phyloP scores from a whole-genome alignment of 2,113 vertebrate species.

The Polyodon spathula region DNA sequence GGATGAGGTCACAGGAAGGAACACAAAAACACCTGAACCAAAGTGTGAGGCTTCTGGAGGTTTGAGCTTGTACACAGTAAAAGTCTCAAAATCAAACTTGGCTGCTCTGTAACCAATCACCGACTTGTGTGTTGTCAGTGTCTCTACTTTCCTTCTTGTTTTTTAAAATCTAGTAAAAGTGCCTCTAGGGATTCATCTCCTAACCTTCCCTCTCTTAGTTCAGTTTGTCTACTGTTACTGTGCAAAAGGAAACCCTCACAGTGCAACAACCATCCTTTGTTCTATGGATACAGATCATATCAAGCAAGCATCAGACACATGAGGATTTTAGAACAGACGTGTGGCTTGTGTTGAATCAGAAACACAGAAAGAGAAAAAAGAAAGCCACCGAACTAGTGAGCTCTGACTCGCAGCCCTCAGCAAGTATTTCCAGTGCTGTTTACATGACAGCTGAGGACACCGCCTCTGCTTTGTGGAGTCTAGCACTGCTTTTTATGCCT shows the following conservation, averaged over 20 bases:
- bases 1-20: no score
- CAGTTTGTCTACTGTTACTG: not conserved
- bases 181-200: not conserved
- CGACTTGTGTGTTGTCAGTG: no score
- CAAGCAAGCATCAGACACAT: slow-evolving; percentile 73
- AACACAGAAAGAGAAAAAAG: slow-evolving; percentile 40
- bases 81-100: no score
- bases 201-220: slow-evolving; percentile 26
- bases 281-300: slow-evolving; percentile 70
- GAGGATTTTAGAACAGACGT: slow-evolving; percentile 73
- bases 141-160: no score
- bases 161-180: no score
- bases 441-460: slow-evolving; percentile 42
- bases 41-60: no score
- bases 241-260: slow-evolving; percentile 50
- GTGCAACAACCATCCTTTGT: slow-evolving; percentile 78
- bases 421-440: slow-evolving; percentile 42
- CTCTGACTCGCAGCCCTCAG: slow-evolving; percentile 25
- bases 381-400: slow-evolving; percentile 38
- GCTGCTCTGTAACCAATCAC: no score
- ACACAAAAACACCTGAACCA: no score
- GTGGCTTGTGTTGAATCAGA: slow-evolving; percentile 40
- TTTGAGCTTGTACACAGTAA: no score
- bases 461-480: slow-evolving; percentile 37
- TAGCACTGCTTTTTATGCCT: slow-evolving; percentile 32